Evolutionary conservation across 2,113 vertebrate genomes (phyloP).

Genomic region (Pachyramphus minor): DNA sequence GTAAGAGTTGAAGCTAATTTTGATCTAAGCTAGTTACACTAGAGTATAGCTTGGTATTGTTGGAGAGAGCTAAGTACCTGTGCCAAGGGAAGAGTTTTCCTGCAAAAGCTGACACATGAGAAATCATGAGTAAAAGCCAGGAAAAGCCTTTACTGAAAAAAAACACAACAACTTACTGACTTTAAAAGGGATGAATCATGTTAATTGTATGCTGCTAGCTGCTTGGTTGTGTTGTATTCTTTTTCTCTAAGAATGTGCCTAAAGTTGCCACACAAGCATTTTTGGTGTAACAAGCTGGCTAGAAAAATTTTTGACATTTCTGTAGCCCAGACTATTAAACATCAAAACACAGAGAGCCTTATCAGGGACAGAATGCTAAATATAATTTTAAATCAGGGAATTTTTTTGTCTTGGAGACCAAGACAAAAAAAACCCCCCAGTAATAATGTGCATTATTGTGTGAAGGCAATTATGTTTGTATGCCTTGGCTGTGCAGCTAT

Average conservation of each 20-base stretch:
- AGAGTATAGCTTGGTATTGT: background rate
- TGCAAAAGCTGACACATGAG: background rate
- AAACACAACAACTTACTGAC: accelerated
- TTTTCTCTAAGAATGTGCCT: background rate
- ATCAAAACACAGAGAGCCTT: slow-evolving; percentile 4
- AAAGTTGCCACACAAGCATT: slow-evolving; percentile 19
- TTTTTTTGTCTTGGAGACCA: background rate
- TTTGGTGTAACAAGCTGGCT: background rate
- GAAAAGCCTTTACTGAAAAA: background rate
- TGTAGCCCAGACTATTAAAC: background rate
- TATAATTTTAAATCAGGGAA: background rate
- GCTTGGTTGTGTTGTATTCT: background rate
- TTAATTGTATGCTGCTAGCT: background rate
- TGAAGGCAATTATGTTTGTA: background rate
- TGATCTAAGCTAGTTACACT: background rate
- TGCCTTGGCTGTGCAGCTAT: background rate
- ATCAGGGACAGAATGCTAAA: background rate
- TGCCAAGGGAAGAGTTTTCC: background rate
- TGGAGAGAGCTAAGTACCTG: background rate
- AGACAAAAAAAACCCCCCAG: background rate
- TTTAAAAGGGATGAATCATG: background rate
- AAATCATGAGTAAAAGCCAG: background rate
- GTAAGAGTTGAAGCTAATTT: background rate
- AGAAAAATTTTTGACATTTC: slow-evolving; percentile 28
- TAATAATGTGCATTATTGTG: background rate